A percentile compares a stretch with the other conserved stretches of the same genome.
phyloP scores from a whole-genome alignment of 2,113 vertebrate genomes.

The Caretta caretta region DNA sequence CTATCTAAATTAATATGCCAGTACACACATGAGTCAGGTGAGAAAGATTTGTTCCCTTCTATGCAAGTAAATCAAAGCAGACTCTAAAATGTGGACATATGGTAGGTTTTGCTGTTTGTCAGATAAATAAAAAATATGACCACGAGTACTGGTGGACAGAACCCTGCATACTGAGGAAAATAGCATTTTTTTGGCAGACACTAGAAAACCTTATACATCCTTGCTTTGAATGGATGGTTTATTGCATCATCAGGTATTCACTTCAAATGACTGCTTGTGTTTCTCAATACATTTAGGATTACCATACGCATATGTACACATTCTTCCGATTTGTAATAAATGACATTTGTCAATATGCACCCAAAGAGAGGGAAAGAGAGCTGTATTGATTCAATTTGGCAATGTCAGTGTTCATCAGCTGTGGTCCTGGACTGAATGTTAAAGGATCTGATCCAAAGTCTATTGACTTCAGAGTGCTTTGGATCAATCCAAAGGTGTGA shows the following conservation, averaged over 20 bases:
- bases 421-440: neutral
- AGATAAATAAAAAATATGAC: neutral
- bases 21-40: too few species aligned
- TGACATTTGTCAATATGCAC: neutral
- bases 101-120: neutral
- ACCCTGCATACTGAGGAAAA: neutral
- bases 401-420: neutral
- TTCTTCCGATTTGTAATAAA: neutral
- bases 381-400: neutral
- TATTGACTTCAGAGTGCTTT: neutral
- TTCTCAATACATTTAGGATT: neutral
- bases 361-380: neutral
- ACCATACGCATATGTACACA: neutral
- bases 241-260: neutral
- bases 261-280: neutral
- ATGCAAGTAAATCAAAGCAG: neutral
- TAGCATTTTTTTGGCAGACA: neutral
- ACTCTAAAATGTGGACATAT: neutral
- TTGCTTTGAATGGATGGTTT: conserved; percentile 5
- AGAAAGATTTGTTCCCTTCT: neutral
- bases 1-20: too few species aligned
- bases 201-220: neutral
- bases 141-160: neutral
- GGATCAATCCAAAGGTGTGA: neutral
- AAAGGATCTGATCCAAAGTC: too few species aligned